Evolutionary conservation across 2,888 invertebrate species (phyloP), one percentile per base, ranked within the genome.

Genomic region (Furcula furcula): DNA sequence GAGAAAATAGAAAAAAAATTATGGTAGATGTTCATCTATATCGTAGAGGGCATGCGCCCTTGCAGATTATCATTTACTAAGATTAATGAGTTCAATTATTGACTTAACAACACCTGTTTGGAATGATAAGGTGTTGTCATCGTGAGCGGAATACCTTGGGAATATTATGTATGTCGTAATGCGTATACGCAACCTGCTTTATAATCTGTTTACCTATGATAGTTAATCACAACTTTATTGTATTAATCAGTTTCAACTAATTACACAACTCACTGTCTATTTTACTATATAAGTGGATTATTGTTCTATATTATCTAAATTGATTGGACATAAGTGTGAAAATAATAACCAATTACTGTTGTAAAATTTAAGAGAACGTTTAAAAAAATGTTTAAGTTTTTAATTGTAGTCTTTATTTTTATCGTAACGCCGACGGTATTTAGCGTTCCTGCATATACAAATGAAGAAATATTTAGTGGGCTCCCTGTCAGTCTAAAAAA

Each of bases 31-130:
- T n/a, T n/a, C n/a, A n/a, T n/a, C n/a, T n/a, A n/a, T n/a, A n/a
- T n/a, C n/a, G n/a, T n/a, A n/a, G n/a, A n/a, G n/a, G n/a, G n/a
- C n/a, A n/a, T n/a, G n/a, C n/a, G n/a, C 18, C 22, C 29, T 21
- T 14, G 12, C 12, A 22, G 14, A 34, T 46, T 35, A 49, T 54
- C 45, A 52, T 46, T 39, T 45, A 52, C 36, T 34, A 34, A 46
- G 47, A 56, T 54, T 55, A 55, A 55, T 46, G 40, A 48, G 45
- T 46, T 53, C 45, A 56, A 48, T 54, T 51, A 48, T 50, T 56
- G 56, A 56, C 40, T 42, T 34, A 53, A 53, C 40, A 39, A 34
- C 29, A 31, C 57, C 50, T 47, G 52, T n/a, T n/a, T 38, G 13
- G 58, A 46, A 51, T 58, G 43, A 49, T 54, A 51, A 55, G 4